A percentile compares a stretch with the other conserved stretches of the same genome.
These are phyloP conservation scores for Eleginops maclovinus DNA, from an alignment of 2,113 vertebrate species.

Conservation along the genomic window DNA sequence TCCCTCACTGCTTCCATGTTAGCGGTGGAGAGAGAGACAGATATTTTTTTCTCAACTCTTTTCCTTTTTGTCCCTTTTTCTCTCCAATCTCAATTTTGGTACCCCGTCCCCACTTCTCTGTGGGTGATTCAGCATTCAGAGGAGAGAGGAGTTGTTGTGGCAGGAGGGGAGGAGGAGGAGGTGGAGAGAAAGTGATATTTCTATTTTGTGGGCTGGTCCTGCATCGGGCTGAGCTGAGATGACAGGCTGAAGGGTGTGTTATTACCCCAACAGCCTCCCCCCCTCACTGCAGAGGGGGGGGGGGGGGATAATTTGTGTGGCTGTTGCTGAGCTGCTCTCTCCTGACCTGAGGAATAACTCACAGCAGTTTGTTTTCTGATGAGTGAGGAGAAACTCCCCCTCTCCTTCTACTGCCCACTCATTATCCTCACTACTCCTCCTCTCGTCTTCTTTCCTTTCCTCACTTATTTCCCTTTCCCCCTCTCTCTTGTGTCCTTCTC, in stretches of 20 bases:
- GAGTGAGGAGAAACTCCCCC: constrained; percentile 55
- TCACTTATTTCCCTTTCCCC: neutral
- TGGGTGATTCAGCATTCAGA: constrained; percentile 55
- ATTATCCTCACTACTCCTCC: neutral
- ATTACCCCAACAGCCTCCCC: constrained; percentile 39
- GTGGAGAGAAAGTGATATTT: constrained; percentile 59
- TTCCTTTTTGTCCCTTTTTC: neutral
- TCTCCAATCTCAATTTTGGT: constrained; percentile 20
- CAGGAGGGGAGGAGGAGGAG: constrained; percentile 1
- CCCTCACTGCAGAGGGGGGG: constrained; percentile 29
- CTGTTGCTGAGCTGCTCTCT: constrained; percentile 61
- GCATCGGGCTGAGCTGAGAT: constrained; percentile 37
- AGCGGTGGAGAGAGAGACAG: neutral
- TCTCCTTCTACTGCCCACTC: constrained; percentile 8
- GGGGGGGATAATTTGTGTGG: constrained; percentile 58
- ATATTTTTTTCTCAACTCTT: neutral
- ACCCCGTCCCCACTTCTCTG: neutral
- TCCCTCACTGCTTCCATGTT: neutral
- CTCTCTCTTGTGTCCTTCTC: neutral
- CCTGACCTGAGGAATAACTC: constrained; percentile 69
- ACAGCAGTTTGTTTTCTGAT: constrained; percentile 55
- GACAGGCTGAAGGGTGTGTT: constrained; percentile 64
- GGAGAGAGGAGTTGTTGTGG: constrained; percentile 28
- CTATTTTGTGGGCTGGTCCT: constrained; percentile 57
- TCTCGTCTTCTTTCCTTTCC: neutral